phyloP scores from a whole-genome alignment of 1,140 invertebrate genomes.

The Drosophila asahinai region DNA sequence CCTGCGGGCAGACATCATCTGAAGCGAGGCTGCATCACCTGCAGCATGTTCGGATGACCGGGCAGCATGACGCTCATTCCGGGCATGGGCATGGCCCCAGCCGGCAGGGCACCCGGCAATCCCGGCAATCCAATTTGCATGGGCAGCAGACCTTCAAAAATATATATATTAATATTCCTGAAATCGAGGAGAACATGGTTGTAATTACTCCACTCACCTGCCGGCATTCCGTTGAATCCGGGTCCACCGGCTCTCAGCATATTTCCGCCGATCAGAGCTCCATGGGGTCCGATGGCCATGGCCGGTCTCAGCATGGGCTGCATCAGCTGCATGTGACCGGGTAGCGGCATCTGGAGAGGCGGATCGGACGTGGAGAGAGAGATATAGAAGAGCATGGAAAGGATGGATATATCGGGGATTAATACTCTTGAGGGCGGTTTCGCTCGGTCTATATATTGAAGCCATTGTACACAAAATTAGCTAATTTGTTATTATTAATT shows the following conservation, averaged over 20 bases:
- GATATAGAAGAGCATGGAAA: constrained; percentile 78
- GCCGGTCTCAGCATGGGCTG: constrained; percentile 88
- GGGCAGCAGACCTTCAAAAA: constrained; percentile 63
- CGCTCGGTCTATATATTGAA: constrained; percentile 72
- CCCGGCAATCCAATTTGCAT: constrained; percentile 86
- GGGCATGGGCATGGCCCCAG: constrained; percentile 85
- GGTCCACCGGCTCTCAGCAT: constrained; percentile 91
- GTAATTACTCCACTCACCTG: constrained; percentile 87
- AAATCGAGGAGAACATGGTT: neutral
- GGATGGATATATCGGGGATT: constrained; percentile 35
- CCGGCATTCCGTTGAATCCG: constrained; percentile 87
- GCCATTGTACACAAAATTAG: constrained; percentile 83
- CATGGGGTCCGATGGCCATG: constrained; percentile 89
- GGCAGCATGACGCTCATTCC: constrained; percentile 90
- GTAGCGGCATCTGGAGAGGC: constrained; percentile 60
- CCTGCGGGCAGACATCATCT: constrained; percentile 89
- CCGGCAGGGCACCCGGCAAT: constrained; percentile 86
- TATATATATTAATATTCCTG: neutral
- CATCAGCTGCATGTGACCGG: constrained; percentile 87
- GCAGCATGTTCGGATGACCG: constrained; percentile 88
- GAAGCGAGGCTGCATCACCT: constrained; percentile 91
- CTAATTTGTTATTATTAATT: constrained; percentile 79
- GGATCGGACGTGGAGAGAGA: constrained; percentile 47
- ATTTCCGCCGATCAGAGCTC: constrained; percentile 89
- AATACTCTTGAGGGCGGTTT: constrained; percentile 50